Percentiles rank a stretch among this genome's conserved stretches.
phyloP scores from a whole-genome alignment of 2,888 invertebrate genomes.

The Heliconius charithonia region DNA sequence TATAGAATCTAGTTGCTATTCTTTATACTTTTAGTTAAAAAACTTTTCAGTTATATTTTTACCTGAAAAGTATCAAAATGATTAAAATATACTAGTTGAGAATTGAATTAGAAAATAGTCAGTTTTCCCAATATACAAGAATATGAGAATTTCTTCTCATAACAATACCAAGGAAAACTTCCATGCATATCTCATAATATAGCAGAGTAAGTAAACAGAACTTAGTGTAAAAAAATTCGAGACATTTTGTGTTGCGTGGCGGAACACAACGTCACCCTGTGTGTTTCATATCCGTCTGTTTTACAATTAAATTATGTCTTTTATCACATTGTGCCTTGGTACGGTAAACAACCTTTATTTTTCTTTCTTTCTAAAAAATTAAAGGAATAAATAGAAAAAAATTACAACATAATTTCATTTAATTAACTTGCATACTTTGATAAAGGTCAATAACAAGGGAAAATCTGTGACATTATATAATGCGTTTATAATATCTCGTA shows the following conservation, averaged over 20 bases:
- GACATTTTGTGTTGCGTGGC: too few relatives aligned
- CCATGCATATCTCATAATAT: too few relatives aligned
- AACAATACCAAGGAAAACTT: too few relatives aligned
- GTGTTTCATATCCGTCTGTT: too few relatives aligned
- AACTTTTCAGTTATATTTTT: neutral
- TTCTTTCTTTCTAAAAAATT: neutral
- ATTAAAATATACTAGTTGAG: neutral
- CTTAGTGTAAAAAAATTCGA: neutral
- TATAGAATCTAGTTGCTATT: neutral
- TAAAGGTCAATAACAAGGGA: neutral
- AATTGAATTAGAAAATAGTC: neutral
- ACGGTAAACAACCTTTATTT: neutral
- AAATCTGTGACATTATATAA: neutral
- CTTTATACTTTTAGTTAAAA: too few relatives aligned
- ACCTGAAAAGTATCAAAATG: neutral
- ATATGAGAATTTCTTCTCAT: neutral
- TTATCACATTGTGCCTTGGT: too few relatives aligned
- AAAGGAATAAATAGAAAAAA: neutral
- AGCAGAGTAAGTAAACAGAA: too few relatives aligned
- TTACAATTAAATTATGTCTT: too few relatives aligned
- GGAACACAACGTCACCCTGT: too few relatives aligned
- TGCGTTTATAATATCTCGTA: too few relatives aligned
- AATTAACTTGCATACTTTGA: neutral
- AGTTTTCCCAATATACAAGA: neutral
- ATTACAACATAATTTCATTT: too few relatives aligned